phyloP scores from a whole-genome alignment of 2,888 invertebrate genomes.

The Mactromeris polynyma region DNA sequence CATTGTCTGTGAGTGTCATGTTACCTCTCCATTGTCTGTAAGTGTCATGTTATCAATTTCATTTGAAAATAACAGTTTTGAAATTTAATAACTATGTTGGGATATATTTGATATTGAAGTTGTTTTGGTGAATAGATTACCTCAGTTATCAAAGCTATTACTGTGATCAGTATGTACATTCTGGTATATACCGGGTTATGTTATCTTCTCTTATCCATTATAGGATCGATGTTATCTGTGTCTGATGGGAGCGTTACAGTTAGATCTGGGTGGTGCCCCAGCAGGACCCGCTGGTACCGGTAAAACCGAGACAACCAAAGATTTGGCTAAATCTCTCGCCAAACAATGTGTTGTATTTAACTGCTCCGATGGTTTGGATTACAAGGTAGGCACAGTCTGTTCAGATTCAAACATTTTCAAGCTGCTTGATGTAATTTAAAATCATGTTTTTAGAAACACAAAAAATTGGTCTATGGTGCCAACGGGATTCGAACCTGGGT shows the following conservation, averaged over 20 bases:
- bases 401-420: not conserved
- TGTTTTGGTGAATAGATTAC: too few relatives aligned
- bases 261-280: conserved; percentile 95
- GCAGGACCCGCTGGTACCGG: conserved; percentile 96
- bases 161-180: too few relatives aligned
- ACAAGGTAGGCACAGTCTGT: conserved; percentile 86
- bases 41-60: not conserved
- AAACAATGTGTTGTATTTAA: conserved; percentile 97
- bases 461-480: too few relatives aligned
- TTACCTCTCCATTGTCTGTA: not conserved
- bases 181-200: too few relatives aligned
- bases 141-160: too few relatives aligned
- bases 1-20: not conserved
- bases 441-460: too few relatives aligned
- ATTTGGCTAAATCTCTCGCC: conserved; percentile 94
- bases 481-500: too few relatives aligned
- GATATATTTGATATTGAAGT: too few relatives aligned
- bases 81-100: too few relatives aligned
- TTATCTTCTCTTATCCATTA: not conserved
- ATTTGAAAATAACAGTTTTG: too few relatives aligned
- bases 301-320: conserved; percentile 96
- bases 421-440: too few relatives aligned
- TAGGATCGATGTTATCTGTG: conserved; percentile 93
- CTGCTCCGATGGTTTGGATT: conserved; percentile 93
- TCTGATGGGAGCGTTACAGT: conserved; percentile 95